Conservation (phyloP, 2,888 invertebrate species). For the Spatulosminthurus flaviceps region DNA sequence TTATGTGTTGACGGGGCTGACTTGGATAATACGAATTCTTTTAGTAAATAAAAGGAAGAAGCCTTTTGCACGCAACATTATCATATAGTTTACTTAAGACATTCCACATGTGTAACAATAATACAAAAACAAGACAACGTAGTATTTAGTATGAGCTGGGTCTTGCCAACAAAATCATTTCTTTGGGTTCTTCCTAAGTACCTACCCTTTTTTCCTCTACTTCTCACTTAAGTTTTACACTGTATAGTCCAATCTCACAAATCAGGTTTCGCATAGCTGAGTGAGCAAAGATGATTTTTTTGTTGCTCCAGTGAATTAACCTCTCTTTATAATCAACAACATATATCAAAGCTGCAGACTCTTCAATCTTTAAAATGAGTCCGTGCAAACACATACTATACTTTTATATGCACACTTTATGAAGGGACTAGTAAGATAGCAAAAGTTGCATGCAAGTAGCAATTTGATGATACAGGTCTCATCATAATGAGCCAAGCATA, state of each 20-base stretch:
- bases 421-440: no score
- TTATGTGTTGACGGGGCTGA: slow-evolving; percentile 11
- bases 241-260: slow-evolving; percentile 21
- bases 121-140: not conserved
- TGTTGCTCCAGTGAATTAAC: slow-evolving; percentile 23
- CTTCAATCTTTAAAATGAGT: no score
- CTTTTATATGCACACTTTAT: no score
- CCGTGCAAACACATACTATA: not conserved
- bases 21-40: not conserved
- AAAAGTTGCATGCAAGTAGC: slow-evolving; percentile 18
- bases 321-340: slow-evolving; percentile 33
- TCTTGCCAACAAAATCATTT: slow-evolving; percentile 19
- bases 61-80: slow-evolving; percentile 7
- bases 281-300: slow-evolving; percentile 33
- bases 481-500: slow-evolving; percentile 18
- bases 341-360: not conserved
- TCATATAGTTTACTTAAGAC: slow-evolving; percentile 2
- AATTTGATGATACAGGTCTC: slow-evolving; percentile 7
- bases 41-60: not conserved
- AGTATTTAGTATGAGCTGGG: not conserved
- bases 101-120: slow-evolving; percentile 4
- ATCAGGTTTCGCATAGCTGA: slow-evolving; percentile 38
- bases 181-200: not conserved
- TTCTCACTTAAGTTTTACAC: not conserved
- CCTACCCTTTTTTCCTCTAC: not conserved